phyloP scores from a whole-genome alignment of 2,113 vertebrate species.

The Bubo bubo region DNA sequence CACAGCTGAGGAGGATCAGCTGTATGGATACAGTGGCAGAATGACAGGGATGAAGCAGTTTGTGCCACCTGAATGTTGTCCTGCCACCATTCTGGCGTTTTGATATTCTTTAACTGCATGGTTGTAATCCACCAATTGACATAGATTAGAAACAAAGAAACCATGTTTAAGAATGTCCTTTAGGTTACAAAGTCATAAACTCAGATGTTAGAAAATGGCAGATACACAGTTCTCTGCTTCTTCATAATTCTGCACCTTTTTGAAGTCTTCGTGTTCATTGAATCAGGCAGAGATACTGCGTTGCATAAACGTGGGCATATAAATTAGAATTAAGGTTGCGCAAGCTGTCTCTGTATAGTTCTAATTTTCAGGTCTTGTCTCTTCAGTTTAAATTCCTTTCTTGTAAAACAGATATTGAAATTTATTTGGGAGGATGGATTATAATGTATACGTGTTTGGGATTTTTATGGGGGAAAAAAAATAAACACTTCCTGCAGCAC shows the following conservation, averaged over 20 bases:
- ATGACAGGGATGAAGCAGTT: neutral
- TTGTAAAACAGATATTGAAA: neutral
- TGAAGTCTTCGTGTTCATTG: neutral
- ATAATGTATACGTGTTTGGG: neutral
- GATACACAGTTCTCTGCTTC: neutral
- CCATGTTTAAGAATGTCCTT: neutral
- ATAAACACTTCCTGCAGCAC: neutral
- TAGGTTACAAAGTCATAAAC: neutral
- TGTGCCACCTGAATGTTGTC: neutral
- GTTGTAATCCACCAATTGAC: accelerated
- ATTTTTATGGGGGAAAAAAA: neutral
- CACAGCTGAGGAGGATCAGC: neutral
- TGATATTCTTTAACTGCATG: neutral
- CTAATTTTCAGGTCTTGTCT: neutral
- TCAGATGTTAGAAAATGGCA: neutral
- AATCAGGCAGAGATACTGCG: neutral
- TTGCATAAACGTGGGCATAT: neutral
- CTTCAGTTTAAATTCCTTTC: neutral
- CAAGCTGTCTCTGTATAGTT: neutral
- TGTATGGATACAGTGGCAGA: neutral
- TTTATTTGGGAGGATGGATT: neutral
- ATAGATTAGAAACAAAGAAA: neutral
- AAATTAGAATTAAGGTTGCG: neutral
- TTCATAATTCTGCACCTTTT: neutral
- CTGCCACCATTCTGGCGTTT: neutral